Evolutionary conservation across 2,797 vertebrate genomes (phyloP), one percentile per base, ranked within the genome.

Genomic region (Melanogrammus aeglefinus): DNA sequence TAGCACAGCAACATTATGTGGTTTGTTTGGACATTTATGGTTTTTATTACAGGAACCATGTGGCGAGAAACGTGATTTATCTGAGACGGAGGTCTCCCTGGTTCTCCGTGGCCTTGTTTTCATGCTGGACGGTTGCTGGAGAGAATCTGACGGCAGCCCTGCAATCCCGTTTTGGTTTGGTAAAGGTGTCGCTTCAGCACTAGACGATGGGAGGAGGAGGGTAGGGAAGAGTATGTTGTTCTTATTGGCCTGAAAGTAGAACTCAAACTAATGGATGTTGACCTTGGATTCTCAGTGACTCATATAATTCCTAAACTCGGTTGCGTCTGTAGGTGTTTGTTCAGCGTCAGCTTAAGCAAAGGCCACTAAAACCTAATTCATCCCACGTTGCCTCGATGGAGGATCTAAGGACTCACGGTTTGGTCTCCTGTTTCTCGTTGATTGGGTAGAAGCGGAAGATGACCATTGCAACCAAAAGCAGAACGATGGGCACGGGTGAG

Each of bases 371-470:
- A 12, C 63, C 29, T 35, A 2, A 72, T 35, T 72, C 18, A 18
- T 21, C 6, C 29, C 31, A 71, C 3, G 66, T 29, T 27, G 69
- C 7, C 21, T 63, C 57, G 21, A 63, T 24, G 21, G 24, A 69
- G 63, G 63, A 69, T 24, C 74, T 27, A n/a, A 29, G 2, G 33
- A 86, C 89, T 88, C 82, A 93, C 93, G 79, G 82, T 69, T 89
- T 81, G 24, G 77, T 76, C 47, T 78, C 86, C 75, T 70, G 78
- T 72, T 86, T 86, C 86, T 95, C 91, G 2, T 92, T 27, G 76
- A 95, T 91, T 7, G 93, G 91, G 77, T 95, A 94, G 66, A 86
- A 88, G 78, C 24, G 85, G 82, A 96, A 95, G 57, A 92, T 84
- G 8, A 85, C 71, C 86, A 95, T 88, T n/a, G 90, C 92, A 13